Evolutionary conservation across 2,113 vertebrate species (phyloP), one percentile per base, ranked within the genome.

Genomic region (Eleginops maclovinus): DNA sequence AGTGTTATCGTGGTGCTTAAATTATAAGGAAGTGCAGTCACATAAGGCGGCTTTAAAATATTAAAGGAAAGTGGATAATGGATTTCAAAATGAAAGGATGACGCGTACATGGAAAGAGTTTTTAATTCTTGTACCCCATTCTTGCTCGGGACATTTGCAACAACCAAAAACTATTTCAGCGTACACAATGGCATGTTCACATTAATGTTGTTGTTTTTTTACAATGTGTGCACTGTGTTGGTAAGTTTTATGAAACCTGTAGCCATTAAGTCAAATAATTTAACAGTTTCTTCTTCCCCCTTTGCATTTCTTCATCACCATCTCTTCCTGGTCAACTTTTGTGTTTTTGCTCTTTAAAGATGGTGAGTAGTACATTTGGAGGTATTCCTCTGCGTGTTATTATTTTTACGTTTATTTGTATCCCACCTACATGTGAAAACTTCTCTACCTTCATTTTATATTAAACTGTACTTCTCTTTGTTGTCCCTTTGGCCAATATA

Each of bases 341-440:
- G 67, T 76, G 53, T 81, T 63, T 19, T 74, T 80, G 65, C 72
- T 83, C 69, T 74, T 81, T 71, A 73, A 62, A 91, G 87, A 91
- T 70, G 91, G 91, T 89, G 86, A 90, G 88, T 88, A 90, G 88
- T 88, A 75, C 12, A 36, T 72, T 16, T 3, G 14, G 10, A 26
- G 28, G n/a, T 64, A 22, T 62, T 56, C 43, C 43, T 70, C 41
- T 59, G 19, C 4, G 6, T 6, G 41, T 40, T 54, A 44, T 75
- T 58, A 7, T 1, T n/a, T n/a, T n/a, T n/a, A n/a, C n/a, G n/a
- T 54, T 56, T 75, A 0, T 59, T 22, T 71, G 54, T 3, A 55
- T 69, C 31, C 47, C 54, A 44, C n/a, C 26, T 4, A 15, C 47
- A 8, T 54, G 17, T 51, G 22, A 19, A 17, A 67, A 49, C 6